Base-by-base conservation (phyloP, 2,113 vertebrate species). In the Nothobranchius furzeri region DNA sequence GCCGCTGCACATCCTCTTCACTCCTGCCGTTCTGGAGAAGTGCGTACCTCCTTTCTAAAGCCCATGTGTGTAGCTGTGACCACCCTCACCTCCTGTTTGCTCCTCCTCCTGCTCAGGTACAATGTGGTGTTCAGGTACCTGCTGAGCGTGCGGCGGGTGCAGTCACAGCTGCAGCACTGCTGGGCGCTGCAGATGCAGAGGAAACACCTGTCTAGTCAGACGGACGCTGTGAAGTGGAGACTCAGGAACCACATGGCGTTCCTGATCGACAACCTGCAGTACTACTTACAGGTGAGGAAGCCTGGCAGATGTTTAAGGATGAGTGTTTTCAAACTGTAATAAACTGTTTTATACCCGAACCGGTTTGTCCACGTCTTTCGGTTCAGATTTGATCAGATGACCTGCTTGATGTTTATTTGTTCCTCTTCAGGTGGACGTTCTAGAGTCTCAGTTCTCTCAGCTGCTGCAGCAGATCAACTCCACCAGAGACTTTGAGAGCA, bases 181-280 rank as follows among this genome's bases (percentile, higher is more conserved):
- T 99, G 98, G 98, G 98, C 97, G 25, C 91, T 98, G 0, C 97
- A 99, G 85, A 99, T 98, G 97, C 95, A 96, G 80, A 94, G 96
- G 81, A 99, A 99, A 69, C 95, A 96, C 85, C 92, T 99, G 62
- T 98, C 95, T 7, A 96, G 95, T 83, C 93, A 95, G 83, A 96
- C 93, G 0, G 96, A 96, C 0, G 96, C 96, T 0, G 87, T 96
- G 40, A 98, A 98, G 85, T 99, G 95, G 94, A 93, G 95, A 20
- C 90, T 99, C 1, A 93, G 96, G 58, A 98, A 99, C 75, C 98
- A 99, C 91, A 99, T 99, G 98, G 96, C 96, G 0, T 99, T 99
- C 82, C 80, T 99, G 11, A 97, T 99, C 46, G 98, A 99, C 80
- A 99, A 99, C 81, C 95, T 99, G 70, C 97, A 99, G 85, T 98